These are phyloP conservation scores for Coenonympha arcania DNA, from an alignment of 2,888 invertebrate genomes.

Conservation along the genomic window DNA sequence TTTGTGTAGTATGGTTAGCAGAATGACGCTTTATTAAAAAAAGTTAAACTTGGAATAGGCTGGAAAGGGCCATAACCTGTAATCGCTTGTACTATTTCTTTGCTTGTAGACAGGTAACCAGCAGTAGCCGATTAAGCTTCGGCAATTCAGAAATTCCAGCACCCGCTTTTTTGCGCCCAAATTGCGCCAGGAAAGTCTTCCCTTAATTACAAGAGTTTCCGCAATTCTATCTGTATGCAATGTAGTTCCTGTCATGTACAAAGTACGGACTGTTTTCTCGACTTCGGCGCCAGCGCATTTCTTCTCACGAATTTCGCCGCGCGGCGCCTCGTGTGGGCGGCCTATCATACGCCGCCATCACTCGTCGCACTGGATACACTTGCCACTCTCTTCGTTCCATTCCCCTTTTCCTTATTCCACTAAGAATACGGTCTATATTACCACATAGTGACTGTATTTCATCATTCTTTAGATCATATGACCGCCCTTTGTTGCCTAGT, in stretches of 20 bases:
- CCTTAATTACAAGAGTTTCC: not conserved
- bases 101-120: too few species aligned
- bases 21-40: too few species aligned
- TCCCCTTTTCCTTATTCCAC: constrained; percentile 34
- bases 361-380: constrained; percentile 47
- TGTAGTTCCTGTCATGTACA: constrained; percentile 10
- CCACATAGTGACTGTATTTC: constrained; percentile 24
- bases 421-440: constrained; percentile 38
- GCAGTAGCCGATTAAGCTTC: too few species aligned
- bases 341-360: constrained; percentile 66
- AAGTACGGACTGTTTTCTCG: constrained; percentile 8
- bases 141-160: too few species aligned
- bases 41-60: too few species aligned
- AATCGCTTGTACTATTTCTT: too few species aligned
- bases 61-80: too few species aligned
- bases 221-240: not conserved
- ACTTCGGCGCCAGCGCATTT: constrained; percentile 50
- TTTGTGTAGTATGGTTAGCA: too few species aligned
- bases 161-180: too few species aligned
- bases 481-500: constrained; percentile 65
- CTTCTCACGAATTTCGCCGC: constrained; percentile 72
- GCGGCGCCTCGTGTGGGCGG: constrained; percentile 68
- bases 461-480: constrained; percentile 32
- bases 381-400: constrained; percentile 37
- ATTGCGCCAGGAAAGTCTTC: too few species aligned